phyloP scores from a whole-genome alignment of 2,888 invertebrate species.

The Caenorhabditis sp. region DNA sequence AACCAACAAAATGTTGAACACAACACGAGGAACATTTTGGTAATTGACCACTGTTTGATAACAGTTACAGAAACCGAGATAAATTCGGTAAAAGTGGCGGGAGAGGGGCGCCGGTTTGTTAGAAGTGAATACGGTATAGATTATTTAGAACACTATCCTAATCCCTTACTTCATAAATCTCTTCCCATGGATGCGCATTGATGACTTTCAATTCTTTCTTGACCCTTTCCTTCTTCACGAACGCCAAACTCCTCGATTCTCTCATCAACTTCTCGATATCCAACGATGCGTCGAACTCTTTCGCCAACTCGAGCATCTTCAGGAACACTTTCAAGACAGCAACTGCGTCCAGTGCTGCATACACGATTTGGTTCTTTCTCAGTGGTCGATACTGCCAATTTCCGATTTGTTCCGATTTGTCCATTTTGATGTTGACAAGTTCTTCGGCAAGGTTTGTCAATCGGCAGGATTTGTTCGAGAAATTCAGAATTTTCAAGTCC shows the following conservation, averaged over 20 bases:
- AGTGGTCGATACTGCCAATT: conserved; percentile 69
- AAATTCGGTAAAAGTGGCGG: no score
- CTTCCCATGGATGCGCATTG: conserved; percentile 9
- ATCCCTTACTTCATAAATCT: conserved; percentile 20
- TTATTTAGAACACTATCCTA: no score
- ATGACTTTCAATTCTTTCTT: conserved; percentile 6
- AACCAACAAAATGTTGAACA: no score
- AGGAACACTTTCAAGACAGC: conserved; percentile 48
- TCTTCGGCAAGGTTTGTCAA: conserved; percentile 49
- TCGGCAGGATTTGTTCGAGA: conserved; percentile 47
- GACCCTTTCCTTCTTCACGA: background rate
- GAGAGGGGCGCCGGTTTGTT: no score
- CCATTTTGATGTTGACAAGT: conserved; percentile 43
- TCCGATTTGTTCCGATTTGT: conserved; percentile 68
- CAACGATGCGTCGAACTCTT: background rate
- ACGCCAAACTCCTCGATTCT: background rate
- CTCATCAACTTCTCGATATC: conserved; percentile 8
- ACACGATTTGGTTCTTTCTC: conserved; percentile 58
- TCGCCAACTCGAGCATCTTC: conserved; percentile 3
- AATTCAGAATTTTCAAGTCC: conserved; percentile 44
- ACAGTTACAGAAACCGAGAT: no score
- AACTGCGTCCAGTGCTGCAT: conserved; percentile 71
- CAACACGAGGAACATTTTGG: no score
- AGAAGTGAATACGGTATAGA: no score
- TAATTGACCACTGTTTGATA: no score